Conservation (phyloP, 1,140 invertebrate genomes). For the Ectropis grisescens region DNA sequence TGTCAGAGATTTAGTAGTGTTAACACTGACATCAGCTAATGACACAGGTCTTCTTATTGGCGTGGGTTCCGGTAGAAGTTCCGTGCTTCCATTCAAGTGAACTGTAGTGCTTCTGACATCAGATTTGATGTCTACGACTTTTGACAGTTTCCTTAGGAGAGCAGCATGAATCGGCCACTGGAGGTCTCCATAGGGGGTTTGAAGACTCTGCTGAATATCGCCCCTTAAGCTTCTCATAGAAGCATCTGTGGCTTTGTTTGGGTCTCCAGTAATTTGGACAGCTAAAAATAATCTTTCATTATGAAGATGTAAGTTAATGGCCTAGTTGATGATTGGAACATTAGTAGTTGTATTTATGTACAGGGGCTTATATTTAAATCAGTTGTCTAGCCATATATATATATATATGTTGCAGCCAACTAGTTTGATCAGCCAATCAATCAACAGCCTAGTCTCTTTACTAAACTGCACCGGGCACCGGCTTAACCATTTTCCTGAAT, state of each 20-base stretch:
- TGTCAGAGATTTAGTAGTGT: slow-evolving; percentile 45
- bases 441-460: too few species aligned
- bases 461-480: too few species aligned
- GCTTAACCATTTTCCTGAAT: too few species aligned
- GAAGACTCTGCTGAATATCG: slow-evolving; percentile 44
- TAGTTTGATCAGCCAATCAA: too few species aligned
- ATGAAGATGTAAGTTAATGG: slow-evolving; percentile 4
- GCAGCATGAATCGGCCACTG: slow-evolving; percentile 57
- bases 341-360: too few species aligned
- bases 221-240: slow-evolving; percentile 52
- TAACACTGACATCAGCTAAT: slow-evolving; percentile 50
- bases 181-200: slow-evolving; percentile 27
- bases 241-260: slow-evolving; percentile 53
- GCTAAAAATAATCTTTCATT: slow-evolving; percentile 23
- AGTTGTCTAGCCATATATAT: too few species aligned
- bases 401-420: too few species aligned
- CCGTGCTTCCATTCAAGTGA: slow-evolving; percentile 52
- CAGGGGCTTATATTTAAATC: too few species aligned
- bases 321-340: too few species aligned
- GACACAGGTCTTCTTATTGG: slow-evolving; percentile 33
- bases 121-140: slow-evolving; percentile 57
- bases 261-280: slow-evolving; percentile 50
- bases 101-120: slow-evolving; percentile 27
- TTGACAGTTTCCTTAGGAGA: slow-evolving; percentile 47
- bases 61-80: slow-evolving; percentile 27